Evolutionary conservation across 2,797 vertebrate species (phyloP), one percentile per base, ranked within the genome.

Genomic region (Aulostomus chinensis): DNA sequence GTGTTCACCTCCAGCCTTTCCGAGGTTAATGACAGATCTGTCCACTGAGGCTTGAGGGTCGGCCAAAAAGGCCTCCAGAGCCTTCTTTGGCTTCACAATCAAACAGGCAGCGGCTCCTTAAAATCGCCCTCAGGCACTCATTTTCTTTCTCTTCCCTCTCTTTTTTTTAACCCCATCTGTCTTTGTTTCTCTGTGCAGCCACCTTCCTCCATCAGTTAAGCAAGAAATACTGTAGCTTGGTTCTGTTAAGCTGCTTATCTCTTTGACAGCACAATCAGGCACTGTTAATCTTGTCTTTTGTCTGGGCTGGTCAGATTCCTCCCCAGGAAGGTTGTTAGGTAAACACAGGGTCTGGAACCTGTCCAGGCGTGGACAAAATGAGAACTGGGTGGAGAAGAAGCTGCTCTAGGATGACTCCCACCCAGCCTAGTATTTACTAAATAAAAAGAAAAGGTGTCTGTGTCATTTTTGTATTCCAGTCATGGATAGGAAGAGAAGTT

Each of bases 231-330:
- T 88, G 83, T 86, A 88, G 78, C 71, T 74, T 71, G 59, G 55
- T 75, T 84, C 68, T 61, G 65, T 59, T 87, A 88, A 88, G 81
- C 80, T 77, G 39, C 81, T 91, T 89, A 89, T 89, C 86, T 85
- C 59, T 60, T 33, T 58, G 63, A 68, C 83, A 80, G 80, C 70
- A 77, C 68, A 84, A 65, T 72, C 78, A 76, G 80, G 62, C 69
- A 58, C 68, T 78, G 73, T 85, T 89, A 87, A 89, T 88, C 85
- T 86, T 42, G 68, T 78, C 83, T 71, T 83, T 86, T 88, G 81
- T 88, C 79, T 80, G 75, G 49, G 46, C 35, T 80, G 65, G 55
- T 71, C 66, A 56, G 71, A 83, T 82, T 85, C 80, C 78, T 81
- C 52, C 54, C 61, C 69, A 58, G 71, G 67, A 85, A 64, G 68